Conservation (phyloP, 2,888 invertebrate species). For the Pseudococcus viburni region DNA sequence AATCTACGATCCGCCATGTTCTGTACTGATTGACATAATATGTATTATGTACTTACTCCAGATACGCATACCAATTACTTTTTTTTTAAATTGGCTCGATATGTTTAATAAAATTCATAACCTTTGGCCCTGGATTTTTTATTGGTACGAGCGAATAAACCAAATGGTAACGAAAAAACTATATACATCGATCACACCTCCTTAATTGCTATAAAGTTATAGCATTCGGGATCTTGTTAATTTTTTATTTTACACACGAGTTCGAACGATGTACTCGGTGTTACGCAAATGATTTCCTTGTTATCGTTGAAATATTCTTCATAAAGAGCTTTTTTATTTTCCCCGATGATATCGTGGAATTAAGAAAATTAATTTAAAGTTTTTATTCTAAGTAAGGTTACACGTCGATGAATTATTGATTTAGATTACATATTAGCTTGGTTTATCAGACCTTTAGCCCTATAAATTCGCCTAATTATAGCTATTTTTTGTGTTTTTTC, state of each 20-base stretch:
- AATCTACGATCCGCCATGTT: neutral
- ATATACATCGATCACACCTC: conserved; percentile 27
- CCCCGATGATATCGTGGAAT: neutral
- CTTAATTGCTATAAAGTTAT: neutral
- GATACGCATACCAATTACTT: neutral
- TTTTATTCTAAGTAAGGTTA: conserved; percentile 33
- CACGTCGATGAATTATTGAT: conserved; percentile 63
- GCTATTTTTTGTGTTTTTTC: neutral
- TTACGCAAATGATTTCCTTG: conserved; percentile 28
- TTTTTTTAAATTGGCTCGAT: neutral
- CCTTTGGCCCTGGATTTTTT: neutral
- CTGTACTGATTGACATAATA: neutral
- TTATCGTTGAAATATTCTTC: neutral
- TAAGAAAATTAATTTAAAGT: conserved; percentile 37
- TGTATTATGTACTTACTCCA: neutral
- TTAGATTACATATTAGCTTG: conserved; percentile 62
- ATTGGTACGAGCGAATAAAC: neutral
- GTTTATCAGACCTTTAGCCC: conserved; percentile 14
- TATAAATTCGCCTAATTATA: conserved; percentile 14
- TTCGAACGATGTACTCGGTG: neutral
- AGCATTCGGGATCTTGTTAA: conserved; percentile 17
- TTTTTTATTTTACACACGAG: neutral
- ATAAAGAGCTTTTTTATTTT: neutral
- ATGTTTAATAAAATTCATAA: conserved; percentile 26
- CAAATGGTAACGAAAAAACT: neutral